Evolutionary conservation across 2,113 vertebrate species (phyloP).

Genomic region (Buteo buteo): DNA sequence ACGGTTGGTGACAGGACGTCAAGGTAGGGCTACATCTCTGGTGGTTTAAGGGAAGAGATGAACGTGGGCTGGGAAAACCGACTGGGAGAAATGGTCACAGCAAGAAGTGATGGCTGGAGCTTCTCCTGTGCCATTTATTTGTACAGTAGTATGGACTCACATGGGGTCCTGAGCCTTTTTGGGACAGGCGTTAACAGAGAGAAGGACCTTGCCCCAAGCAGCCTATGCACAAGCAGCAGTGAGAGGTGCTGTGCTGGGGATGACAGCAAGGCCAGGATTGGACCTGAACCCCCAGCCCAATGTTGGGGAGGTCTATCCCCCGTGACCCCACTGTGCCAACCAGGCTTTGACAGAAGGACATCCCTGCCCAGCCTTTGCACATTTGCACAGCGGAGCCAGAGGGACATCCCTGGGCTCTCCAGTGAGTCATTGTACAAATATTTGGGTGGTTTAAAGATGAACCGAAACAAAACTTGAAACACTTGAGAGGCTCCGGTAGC

Average conservation of each 20-base stretch:
- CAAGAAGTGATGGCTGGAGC: neutral
- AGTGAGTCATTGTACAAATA: neutral
- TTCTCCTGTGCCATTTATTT: neutral
- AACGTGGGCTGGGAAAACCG: rapidly evolving
- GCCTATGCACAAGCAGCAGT: rapidly evolving
- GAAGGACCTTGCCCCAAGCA: neutral
- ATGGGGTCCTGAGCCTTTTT: neutral
- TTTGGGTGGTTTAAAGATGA: neutral
- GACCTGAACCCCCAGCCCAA: neutral
- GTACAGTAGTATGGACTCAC: rapidly evolving
- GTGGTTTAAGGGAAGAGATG: neutral
- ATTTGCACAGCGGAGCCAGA: neutral
- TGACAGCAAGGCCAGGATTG: neutral
- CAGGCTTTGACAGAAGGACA: neutral
- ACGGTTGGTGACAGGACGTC: rapidly evolving
- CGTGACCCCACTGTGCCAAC: rapidly evolving
- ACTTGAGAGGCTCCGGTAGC: neutral
- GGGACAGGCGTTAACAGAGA: too few species aligned
- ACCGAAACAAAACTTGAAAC: neutral
- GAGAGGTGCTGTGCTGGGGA: neutral
- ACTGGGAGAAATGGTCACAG: neutral
- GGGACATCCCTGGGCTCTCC: neutral
- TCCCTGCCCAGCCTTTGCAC: neutral
- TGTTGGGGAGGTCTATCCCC: neutral
- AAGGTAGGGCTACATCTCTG: neutral